These are phyloP conservation scores for Sarcophaga carnaria DNA, from an alignment of 2,888 invertebrate genomes.

Conservation along the genomic window DNA sequence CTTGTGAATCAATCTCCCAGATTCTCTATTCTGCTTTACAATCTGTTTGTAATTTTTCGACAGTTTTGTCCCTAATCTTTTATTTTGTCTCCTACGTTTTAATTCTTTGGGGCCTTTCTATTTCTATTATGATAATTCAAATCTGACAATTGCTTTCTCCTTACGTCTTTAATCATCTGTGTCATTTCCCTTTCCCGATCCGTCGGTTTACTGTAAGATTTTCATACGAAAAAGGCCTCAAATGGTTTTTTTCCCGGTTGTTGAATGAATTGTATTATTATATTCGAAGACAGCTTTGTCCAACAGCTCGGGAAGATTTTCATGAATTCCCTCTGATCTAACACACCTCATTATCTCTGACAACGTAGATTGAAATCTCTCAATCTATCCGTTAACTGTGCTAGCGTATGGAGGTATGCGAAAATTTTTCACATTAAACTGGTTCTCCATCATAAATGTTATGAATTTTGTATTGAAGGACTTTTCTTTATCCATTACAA, in stretches of 20 bases:
- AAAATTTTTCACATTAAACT: neutral
- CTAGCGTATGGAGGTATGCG: constrained; percentile 13
- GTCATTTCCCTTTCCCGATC: no score
- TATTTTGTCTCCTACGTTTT: neutral
- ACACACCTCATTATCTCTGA: constrained; percentile 1
- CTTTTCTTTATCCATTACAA: no score
- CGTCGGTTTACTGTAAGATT: no score
- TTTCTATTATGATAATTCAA: neutral
- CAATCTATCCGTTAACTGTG: neutral
- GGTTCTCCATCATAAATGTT: constrained; percentile 7
- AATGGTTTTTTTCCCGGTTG: neutral
- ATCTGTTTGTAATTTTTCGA: neutral
- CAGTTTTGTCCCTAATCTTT: neutral
- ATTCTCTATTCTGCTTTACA: neutral
- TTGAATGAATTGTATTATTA: constrained; percentile 21
- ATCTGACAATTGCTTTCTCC: neutral
- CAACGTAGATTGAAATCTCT: neutral
- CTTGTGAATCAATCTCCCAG: neutral
- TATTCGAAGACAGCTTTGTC: constrained; percentile 7
- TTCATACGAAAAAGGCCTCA: no score
- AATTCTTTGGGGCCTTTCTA: neutral
- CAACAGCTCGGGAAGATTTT: constrained; percentile 1
- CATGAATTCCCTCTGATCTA: constrained; percentile 1
- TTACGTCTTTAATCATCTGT: no score
- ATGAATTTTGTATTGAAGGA: neutral